A percentile compares a stretch with the other conserved stretches of the same genome.
Conservation (phyloP, 2,888 invertebrate genomes). For the Cataglyphis altisquamis region DNA sequence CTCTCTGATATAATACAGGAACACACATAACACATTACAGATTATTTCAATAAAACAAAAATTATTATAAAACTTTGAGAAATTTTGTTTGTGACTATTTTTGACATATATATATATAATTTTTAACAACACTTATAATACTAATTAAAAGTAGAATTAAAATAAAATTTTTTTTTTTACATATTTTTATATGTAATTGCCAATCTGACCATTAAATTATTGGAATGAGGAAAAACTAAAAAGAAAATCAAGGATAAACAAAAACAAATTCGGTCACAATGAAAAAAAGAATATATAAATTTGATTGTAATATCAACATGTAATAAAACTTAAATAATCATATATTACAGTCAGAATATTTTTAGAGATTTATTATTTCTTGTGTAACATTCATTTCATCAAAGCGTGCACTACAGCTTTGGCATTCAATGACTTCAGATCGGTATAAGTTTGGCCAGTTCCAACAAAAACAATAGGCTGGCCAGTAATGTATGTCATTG, state of each 20-base stretch:
- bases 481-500: conserved; percentile 99
- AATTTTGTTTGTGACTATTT: conserved; percentile 22
- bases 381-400: conserved; percentile 90
- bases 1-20: neutral
- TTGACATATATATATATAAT: conserved; percentile 14
- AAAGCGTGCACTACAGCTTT: conserved; percentile 98
- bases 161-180: neutral
- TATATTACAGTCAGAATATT: neutral
- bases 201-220: neutral
- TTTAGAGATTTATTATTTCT: conserved; percentile 52
- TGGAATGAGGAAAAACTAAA: neutral
- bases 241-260: neutral
- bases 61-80: neutral
- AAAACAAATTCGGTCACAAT: neutral
- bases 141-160: neutral
- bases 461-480: conserved; percentile 99
- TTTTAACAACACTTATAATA: neutral
- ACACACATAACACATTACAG: too few relatives aligned
- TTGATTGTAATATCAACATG: neutral
- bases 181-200: neutral
- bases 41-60: neutral
- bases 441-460: conserved; percentile 99
- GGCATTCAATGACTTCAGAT: conserved; percentile 98
- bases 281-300: neutral
- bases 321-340: neutral